These are phyloP conservation scores for Climacteris rufus DNA, from an alignment of 2,113 vertebrate genomes.

Conservation along the genomic window DNA sequence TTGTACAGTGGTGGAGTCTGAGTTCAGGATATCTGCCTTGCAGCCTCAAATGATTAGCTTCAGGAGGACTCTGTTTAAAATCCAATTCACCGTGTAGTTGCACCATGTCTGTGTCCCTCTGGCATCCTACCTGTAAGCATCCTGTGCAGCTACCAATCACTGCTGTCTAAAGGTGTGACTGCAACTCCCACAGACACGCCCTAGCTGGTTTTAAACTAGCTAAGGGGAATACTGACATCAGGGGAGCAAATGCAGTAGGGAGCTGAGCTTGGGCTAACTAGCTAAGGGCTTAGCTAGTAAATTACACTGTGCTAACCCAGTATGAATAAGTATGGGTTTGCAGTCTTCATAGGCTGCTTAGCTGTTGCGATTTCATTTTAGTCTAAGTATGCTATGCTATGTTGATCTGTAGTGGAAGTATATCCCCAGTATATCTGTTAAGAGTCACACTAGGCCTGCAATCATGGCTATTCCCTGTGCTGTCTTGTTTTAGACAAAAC, in stretches of 20 bases:
- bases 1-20: neutral
- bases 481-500: neutral
- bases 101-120: neutral
- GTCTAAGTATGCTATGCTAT: neutral
- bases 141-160: neutral
- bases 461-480: neutral
- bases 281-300: neutral
- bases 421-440: neutral
- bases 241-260: neutral
- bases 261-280: neutral
- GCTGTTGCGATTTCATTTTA: neutral
- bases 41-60: neutral
- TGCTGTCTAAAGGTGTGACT: neutral
- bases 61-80: neutral
- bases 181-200: neutral
- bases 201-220: neutral
- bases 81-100: neutral
- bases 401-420: neutral
- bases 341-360: neutral
- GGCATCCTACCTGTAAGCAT: neutral
- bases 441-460: neutral
- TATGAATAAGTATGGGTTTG: neutral
- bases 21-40: neutral
- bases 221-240: neutral
- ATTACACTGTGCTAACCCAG: neutral